Evolutionary conservation across 2,888 invertebrate genomes (phyloP).

Genomic region (Papilio protenor): DNA sequence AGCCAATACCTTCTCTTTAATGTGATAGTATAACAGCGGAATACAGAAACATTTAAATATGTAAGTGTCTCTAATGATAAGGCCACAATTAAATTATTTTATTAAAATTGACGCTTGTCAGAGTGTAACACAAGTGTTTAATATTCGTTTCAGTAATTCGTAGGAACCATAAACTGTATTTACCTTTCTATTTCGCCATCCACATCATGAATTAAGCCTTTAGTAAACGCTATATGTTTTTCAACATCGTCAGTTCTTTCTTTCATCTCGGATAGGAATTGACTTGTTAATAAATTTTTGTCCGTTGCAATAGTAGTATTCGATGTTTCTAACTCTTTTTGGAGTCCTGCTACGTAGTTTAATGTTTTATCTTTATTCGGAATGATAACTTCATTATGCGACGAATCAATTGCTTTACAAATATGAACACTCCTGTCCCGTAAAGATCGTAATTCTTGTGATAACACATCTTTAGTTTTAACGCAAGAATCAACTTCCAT

Average conservation of each 20-base stretch:
- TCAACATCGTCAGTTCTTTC: conserved; percentile 65
- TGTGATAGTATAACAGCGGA: neutral
- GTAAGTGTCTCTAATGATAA: too few species aligned
- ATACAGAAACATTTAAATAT: too few species aligned
- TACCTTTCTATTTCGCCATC: conserved; percentile 72
- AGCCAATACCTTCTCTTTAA: neutral
- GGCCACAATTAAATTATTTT: too few species aligned
- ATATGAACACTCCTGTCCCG: conserved; percentile 63
- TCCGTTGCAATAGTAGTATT: conserved; percentile 64
- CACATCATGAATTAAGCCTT: conserved; percentile 66
- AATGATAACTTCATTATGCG: conserved; percentile 55
- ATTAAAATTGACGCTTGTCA: too few species aligned
- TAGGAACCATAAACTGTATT: conserved; percentile 8
- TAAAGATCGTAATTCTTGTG: conserved; percentile 64
- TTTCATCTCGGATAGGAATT: conserved; percentile 68
- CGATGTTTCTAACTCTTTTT: conserved; percentile 63
- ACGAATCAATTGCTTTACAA: conserved; percentile 65
- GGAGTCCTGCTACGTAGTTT: conserved; percentile 65
- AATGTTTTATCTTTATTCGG: conserved; percentile 59
- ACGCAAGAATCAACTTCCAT: conserved; percentile 59
- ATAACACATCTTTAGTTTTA: conserved; percentile 60
- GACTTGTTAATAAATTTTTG: conserved; percentile 66
- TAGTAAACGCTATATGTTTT: conserved; percentile 67
- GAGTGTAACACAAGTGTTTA: too few species aligned
- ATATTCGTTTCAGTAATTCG: too few species aligned